phyloP scores from a whole-genome alignment of 2,888 invertebrate species.

The Hipparchia sbordonii region DNA sequence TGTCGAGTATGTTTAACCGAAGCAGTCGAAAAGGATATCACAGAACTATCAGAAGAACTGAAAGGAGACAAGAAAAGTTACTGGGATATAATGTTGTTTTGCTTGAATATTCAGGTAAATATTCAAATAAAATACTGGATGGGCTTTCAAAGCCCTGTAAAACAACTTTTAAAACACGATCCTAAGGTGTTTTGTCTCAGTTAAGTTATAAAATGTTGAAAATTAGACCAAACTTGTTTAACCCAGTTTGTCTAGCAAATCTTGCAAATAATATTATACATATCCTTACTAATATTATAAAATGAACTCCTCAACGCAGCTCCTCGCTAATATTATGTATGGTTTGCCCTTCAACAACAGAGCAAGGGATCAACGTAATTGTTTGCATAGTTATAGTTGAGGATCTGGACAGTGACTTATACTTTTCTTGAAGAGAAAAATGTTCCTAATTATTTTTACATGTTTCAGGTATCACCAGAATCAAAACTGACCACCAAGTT shows the following conservation, averaged over 20 bases:
- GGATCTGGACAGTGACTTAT: neutral
- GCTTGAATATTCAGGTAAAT: slow-evolving; percentile 62
- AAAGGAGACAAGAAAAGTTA: slow-evolving; percentile 46
- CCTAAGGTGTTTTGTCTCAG: neutral
- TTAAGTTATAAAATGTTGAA: neutral
- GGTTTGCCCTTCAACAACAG: no score
- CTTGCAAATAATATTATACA: no score
- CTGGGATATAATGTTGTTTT: slow-evolving; percentile 59
- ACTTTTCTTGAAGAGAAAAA: neutral
- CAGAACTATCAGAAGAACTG: slow-evolving; percentile 45
- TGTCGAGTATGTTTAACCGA: slow-evolving; percentile 61
- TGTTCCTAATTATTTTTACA: neutral
- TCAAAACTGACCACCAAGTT: slow-evolving; percentile 57
- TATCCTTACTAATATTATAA: no score
- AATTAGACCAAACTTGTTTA: neutral
- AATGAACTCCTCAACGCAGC: no score
- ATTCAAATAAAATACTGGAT: neutral
- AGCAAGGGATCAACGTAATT: no score
- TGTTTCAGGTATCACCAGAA: slow-evolving; percentile 52
- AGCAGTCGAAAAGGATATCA: slow-evolving; percentile 53
- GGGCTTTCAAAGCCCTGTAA: neutral
- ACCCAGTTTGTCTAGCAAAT: no score
- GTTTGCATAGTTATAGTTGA: neutral
- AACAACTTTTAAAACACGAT: neutral
- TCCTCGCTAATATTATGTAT: no score